Base-by-base conservation (phyloP, 2,113 vertebrate genomes). In the Cathartes aura region DNA sequence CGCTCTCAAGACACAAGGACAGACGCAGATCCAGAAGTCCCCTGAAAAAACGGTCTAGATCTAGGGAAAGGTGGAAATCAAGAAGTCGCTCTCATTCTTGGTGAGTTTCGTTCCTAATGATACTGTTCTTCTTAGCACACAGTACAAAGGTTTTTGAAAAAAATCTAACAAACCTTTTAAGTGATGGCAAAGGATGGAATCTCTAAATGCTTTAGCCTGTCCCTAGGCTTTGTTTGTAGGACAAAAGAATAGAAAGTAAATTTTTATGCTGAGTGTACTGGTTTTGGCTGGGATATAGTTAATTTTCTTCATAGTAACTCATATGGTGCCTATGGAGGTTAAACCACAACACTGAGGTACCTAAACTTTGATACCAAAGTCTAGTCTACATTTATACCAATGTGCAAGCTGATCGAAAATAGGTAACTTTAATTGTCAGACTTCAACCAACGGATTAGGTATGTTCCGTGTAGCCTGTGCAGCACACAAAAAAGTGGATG, bases 41-140 rank as follows among this genome's bases (percentile, higher is more conserved):
- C 48, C 98, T 99, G 96, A 99, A 97, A 97, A 99, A 99, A 87
- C 98, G 94, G 40, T 99, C 99, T n/a, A 98, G 98, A 66, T 99
- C 99, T 92, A 98, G 97, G 63, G 99, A 99, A 72, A 98, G 96
- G 32, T 96, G 95, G n/a, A 99, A 90, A 60, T 99, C 99, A 81
- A 98, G 97, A 82, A 99, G 99, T 95, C 98, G 97, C 40, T 99
- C 99, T 4, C 99, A 23, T 97, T 99, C 98, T 62, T 98, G 98
- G 98, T 99, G 52, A 97, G 98, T 92, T 92, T 50, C 2, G 1
- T 71, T 91, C 36, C 56, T 68, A 36, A 21, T 23, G 1, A 8
- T 40, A 24, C 24, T 29, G 14, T 29, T 71, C 5, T 58, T 72
- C 16, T 18, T 85, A n/a, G n/a, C 20, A 42, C 23, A 62, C 21